Evolutionary conservation across 2,888 invertebrate genomes (phyloP), one percentile per base, ranked within the genome.

Genomic region (Lottia scabra): DNA sequence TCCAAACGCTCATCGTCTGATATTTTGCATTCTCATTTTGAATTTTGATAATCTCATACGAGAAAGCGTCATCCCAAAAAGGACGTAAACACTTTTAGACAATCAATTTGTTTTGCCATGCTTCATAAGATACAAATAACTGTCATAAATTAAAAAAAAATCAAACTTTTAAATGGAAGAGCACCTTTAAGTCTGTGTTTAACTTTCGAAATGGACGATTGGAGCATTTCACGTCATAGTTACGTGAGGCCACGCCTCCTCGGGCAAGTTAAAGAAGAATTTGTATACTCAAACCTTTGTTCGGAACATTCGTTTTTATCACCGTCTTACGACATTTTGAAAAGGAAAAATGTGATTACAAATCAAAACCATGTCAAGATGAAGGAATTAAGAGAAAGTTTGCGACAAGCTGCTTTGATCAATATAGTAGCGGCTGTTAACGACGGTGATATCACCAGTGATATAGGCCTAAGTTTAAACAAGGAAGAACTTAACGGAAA

Each of bases 371-470:
- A 16, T 16, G 23, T 12, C 56, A 23, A 56, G 56, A 75, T 75
- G 75, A 68, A 62, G 45, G 78, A 79, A 12, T 72, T 81, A 48
- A 77, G 77, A 19, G 82, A 82, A 19, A 78, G 77, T 44, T 74
- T 82, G 38, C 78, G 81, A 46, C 81, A 83, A 19, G 82, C 82
- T 4, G 78, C 82, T 15, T 75, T 84, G 45, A 81, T 84, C 63
- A 83, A 84, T 70, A 84, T 84, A 43, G 84, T 84, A n/a, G 84
- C 84, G 2, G 80, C 82, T 2, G 83, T 82, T 16, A 83, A 81
- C 67, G 75, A 77, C n/a, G 71, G 72, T n/a, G 43, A 64, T 56
- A 13, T 23, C 10, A n/a, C n/a, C n/a, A 13, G 13, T 23, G 56
- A 56, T 23, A 56, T 12, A n/a, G n/a, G n/a, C n/a, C n/a, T n/a